phyloP scores from a whole-genome alignment of 2,797 vertebrate genomes.

The Rhabdomys pumilio region DNA sequence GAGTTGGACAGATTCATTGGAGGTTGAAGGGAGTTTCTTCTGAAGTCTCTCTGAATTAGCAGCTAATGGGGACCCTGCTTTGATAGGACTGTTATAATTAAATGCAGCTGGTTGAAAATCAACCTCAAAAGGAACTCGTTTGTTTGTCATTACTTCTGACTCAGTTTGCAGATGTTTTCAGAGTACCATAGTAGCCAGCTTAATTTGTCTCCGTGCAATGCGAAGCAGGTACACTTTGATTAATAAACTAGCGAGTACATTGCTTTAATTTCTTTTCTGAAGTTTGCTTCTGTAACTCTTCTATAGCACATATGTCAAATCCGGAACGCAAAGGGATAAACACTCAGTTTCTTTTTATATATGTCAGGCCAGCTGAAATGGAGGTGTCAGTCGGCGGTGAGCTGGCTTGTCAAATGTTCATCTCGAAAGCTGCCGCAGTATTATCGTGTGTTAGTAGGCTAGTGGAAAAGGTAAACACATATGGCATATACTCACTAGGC shows the following conservation, averaged over 20 bases:
- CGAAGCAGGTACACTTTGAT: conserved; percentile 92
- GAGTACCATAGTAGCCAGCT: conserved; percentile 90
- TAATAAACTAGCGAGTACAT: conserved; percentile 90
- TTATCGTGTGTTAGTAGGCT: conserved; percentile 86
- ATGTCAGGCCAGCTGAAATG: conserved; percentile 87
- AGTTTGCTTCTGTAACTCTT: conserved; percentile 87
- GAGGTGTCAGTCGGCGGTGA: conserved; percentile 86
- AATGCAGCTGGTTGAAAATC: conserved; percentile 92
- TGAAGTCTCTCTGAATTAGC: conserved; percentile 92
- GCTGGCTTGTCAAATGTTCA: conserved; percentile 86
- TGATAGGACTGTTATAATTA: conserved; percentile 92
- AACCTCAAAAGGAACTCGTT: conserved; percentile 92
- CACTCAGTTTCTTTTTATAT: conserved; percentile 88
- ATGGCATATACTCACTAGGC: conserved; percentile 79
- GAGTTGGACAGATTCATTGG: conserved; percentile 89
- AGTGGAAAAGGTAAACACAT: conserved; percentile 83
- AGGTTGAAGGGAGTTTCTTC: conserved; percentile 91
- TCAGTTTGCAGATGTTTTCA: conserved; percentile 92
- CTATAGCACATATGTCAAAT: conserved; percentile 87
- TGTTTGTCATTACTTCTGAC: conserved; percentile 92
- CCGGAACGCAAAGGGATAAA: conserved; percentile 87
- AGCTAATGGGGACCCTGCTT: conserved; percentile 92
- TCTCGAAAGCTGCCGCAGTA: conserved; percentile 84
- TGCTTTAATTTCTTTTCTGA: conserved; percentile 89
- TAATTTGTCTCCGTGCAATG: conserved; percentile 90